Conservation (phyloP, 2,888 invertebrate genomes). For the Bhutanitis thaidina region DNA sequence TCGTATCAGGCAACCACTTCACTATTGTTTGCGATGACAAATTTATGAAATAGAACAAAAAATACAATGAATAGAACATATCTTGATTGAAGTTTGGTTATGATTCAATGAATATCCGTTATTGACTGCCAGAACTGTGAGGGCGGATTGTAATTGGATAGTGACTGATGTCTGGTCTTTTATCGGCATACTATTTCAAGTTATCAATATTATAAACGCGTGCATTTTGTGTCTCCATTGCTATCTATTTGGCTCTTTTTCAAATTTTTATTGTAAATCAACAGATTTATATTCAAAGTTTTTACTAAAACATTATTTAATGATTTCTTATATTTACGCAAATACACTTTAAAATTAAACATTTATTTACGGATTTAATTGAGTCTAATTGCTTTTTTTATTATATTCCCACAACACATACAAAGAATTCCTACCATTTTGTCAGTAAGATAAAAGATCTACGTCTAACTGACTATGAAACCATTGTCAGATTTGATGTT, state of each 20-base stretch:
- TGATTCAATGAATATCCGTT: constrained; percentile 30
- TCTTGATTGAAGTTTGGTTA: constrained; percentile 18
- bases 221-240: not conserved
- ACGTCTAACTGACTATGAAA: no score
- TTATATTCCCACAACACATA: no score
- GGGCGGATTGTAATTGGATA: constrained; percentile 53
- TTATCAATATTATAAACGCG: not conserved
- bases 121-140: constrained; percentile 42
- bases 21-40: constrained; percentile 43
- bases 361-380: no score
- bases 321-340: no score
- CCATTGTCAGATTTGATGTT: no score
- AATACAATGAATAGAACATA: constrained; percentile 25
- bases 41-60: constrained; percentile 31
- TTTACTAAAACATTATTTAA: no score
- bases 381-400: no score
- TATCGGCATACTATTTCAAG: constrained; percentile 40
- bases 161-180: constrained; percentile 50
- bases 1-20: constrained; percentile 58
- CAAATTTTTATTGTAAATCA: not conserved
- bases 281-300: no score
- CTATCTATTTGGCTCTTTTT: constrained; percentile 6
- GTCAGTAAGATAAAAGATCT: no score
- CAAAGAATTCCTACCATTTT: no score
- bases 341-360: no score